Base-by-base conservation (phyloP, 2,113 vertebrate genomes). In the Forbesichthys papilliferus region DNA sequence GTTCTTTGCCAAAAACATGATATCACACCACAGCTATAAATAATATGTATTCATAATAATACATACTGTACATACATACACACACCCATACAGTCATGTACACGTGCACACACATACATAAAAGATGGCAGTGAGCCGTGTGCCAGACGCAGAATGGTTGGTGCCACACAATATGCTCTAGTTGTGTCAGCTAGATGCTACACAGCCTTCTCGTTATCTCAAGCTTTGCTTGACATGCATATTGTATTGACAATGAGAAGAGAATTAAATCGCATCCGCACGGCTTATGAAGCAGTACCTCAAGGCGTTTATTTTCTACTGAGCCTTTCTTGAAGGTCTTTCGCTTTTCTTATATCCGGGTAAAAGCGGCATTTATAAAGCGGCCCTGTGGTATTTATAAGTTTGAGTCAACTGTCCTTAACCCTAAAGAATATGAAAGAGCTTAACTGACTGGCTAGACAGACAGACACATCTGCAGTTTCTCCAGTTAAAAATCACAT, bases 191-290 rank as follows among this genome's bases (percentile, higher is more conserved):
- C 36, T 42, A 42, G 5, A 42, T 6, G 36, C 36, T 42, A 6
- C 36, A 42, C 36, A 8, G 36, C 36, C 36, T 42, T 8, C 4
- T 42, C 4, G 36, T 77, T 74, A 79, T 79, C 73, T 78, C 55
- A 3, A 13, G 57, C 55, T 64, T 55, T 9, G 67, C 67, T 84
- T 70, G 12, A 74, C 20, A 75, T 46, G 54, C 64, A 54, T 42
- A 10, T 27, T 51, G 60, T 18, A 20, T 11, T 74, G 62, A 71
- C 77, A 79, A 79, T 79, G 79, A 81, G 83, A 71, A 69, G 68
- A 73, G 52, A 79, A 66, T 72, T 49, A 67, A 76, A 78, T 64
- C 57, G 27, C 49, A 74, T 48, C 59, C 80, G 59, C 69, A 48
- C 1, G 42, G 48, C 42, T 81, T 73, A 79, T 67, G 48, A 54